phyloP scores from a whole-genome alignment of 1,140 invertebrate species.

The Scylla paramamosain region DNA sequence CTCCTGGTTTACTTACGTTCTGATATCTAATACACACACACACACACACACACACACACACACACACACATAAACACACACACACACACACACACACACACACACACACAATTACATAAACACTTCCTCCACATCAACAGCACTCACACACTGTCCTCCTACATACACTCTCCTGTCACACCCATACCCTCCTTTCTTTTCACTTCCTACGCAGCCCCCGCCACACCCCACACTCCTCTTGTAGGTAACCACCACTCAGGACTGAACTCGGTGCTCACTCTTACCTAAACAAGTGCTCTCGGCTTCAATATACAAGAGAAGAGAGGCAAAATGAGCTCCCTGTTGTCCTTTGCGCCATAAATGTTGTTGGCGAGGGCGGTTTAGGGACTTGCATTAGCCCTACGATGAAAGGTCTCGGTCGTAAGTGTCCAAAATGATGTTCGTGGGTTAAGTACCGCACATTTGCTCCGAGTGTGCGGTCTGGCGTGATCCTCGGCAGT shows the following conservation, averaged over 20 bases:
- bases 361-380: neutral
- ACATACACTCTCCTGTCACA: no score
- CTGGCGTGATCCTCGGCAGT: neutral
- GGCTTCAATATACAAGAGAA: no score
- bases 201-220: no score
- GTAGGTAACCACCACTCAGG: no score
- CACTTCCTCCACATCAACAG: neutral
- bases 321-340: neutral
- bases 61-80: neutral
- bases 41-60: constrained; percentile 50
- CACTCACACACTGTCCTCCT: no score
- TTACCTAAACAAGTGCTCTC: no score
- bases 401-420: neutral
- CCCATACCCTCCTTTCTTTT: no score
- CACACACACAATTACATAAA: constrained; percentile 31
- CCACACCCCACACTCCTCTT: no score
- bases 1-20: neutral
- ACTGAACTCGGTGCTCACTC: no score
- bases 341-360: neutral
- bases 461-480: neutral
- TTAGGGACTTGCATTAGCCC: neutral
- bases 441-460: neutral
- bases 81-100: constrained; percentile 46
- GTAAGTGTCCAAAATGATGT: neutral
- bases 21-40: neutral